phyloP scores from a whole-genome alignment of 2,113 vertebrate genomes.

The Dunckerocampus dactyliophorus region DNA sequence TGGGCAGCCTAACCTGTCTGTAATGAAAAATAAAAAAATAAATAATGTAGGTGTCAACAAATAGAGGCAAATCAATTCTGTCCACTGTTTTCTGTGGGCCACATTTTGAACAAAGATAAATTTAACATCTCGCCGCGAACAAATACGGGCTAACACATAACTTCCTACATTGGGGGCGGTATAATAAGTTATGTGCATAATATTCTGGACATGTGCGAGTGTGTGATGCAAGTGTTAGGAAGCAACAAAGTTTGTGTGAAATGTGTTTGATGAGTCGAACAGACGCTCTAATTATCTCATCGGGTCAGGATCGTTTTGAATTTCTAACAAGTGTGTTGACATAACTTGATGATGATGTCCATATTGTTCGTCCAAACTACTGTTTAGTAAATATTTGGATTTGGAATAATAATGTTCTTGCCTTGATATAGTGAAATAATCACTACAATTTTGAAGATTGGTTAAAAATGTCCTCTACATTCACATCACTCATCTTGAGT shows the following conservation, averaged over 20 bases:
- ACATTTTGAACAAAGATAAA: background rate
- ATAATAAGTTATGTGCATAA: slow-evolving; percentile 3
- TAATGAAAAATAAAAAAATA: no score
- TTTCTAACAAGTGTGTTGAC: background rate
- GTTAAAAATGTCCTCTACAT: no score
- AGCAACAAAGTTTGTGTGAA: background rate
- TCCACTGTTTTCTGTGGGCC: background rate
- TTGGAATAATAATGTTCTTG: slow-evolving; percentile 1
- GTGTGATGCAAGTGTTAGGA: background rate
- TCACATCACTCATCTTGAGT: no score
- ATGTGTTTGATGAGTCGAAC: background rate
- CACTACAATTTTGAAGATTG: no score
- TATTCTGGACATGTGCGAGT: background rate
- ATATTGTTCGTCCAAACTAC: background rate
- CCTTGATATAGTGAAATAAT: no score
- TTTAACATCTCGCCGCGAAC: no score
- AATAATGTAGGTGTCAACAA: no score
- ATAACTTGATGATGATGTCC: background rate
- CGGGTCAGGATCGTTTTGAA: slow-evolving; percentile 16
- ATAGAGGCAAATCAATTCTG: background rate
- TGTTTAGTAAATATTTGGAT: background rate
- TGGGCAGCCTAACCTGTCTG: no score
- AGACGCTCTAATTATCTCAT: slow-evolving; percentile 16
- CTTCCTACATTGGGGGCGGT: background rate
- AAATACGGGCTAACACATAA: background rate